These are phyloP conservation scores for Tyria jacobaeae DNA, from an alignment of 2,888 invertebrate genomes.

Conservation along the genomic window DNA sequence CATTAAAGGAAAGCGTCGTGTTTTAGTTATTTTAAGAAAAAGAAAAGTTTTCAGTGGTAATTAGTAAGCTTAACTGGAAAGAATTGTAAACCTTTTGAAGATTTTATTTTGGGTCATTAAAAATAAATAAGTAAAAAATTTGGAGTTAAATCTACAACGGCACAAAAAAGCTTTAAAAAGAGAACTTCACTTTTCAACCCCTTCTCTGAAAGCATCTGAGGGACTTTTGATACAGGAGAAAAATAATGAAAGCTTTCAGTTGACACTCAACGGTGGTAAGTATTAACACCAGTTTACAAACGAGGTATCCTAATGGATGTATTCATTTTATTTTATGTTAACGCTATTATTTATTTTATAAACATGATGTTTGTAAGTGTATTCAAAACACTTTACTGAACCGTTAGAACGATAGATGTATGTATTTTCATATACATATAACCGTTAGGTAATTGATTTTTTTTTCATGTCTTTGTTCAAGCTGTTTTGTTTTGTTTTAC, in stretches of 20 bases:
- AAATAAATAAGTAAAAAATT: neutral
- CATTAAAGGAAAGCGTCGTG: neutral
- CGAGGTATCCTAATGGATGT: slow-evolving; percentile 9
- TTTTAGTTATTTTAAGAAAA: too few species aligned
- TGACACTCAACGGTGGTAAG: slow-evolving; percentile 2
- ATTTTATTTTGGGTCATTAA: neutral
- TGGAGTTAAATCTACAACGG: neutral
- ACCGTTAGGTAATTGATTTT: too few species aligned
- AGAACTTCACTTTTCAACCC: slow-evolving; percentile 2
- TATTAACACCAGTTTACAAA: slow-evolving; percentile 6
- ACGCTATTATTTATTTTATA: slow-evolving; percentile 1
- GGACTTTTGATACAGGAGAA: slow-evolving; percentile 27
- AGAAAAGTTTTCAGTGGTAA: neutral
- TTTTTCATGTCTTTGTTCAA: too few species aligned
- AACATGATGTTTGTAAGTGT: neutral
- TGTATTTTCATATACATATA: too few species aligned
- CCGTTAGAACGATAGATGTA: too few species aligned
- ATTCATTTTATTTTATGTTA: neutral
- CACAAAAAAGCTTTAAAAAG: neutral
- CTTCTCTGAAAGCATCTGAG: slow-evolving; percentile 25
- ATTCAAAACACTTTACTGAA: neutral
- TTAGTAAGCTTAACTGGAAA: neutral
- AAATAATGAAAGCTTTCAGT: slow-evolving; percentile 15
- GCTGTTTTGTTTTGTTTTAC: too few species aligned
- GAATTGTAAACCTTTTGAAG: neutral